Conservation (phyloP, 2,797 vertebrate genomes). For the Anas bahamensis region DNA sequence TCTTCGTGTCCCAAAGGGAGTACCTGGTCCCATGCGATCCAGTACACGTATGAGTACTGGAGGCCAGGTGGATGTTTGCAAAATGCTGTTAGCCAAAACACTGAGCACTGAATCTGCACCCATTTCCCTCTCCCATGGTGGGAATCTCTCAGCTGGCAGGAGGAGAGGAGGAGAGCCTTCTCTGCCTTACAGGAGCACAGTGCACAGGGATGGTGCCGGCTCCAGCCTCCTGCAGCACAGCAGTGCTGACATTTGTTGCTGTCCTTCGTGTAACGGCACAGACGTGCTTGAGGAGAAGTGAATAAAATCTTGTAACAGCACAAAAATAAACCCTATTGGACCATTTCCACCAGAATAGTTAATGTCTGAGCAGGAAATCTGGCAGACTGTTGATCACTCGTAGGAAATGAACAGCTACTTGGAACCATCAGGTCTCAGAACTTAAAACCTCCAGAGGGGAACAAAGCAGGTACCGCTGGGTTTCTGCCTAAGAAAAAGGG, state of each 20-base stretch:
- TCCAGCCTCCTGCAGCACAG: not conserved
- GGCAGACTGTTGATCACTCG: constrained; percentile 31
- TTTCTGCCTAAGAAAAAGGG: not conserved
- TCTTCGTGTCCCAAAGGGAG: not conserved
- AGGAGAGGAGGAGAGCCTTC: not conserved
- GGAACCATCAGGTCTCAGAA: not conserved
- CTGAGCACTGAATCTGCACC: accelerated
- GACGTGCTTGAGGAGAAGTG: not conserved
- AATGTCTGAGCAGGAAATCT: constrained; percentile 51
- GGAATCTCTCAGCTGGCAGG: accelerated
- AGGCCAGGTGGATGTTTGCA: not conserved
- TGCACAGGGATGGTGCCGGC: not conserved
- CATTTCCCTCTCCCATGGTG: not conserved
- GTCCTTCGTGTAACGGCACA: not conserved
- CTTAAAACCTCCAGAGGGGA: not conserved
- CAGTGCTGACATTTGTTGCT: not conserved
- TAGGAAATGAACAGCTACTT: not conserved
- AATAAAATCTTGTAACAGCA: not conserved
- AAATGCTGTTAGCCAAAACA: not conserved
- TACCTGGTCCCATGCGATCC: accelerated
- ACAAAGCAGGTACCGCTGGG: not conserved
- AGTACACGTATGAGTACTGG: accelerated
- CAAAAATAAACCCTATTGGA: constrained; percentile 28
- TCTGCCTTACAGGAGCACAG: accelerated
- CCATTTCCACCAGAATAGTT: not conserved